Percentiles rank a stretch among this genome's conserved stretches.
These are phyloP conservation scores for Gymnodraco acuticeps DNA, from an alignment of 2,797 vertebrate genomes.

Conservation along the genomic window DNA sequence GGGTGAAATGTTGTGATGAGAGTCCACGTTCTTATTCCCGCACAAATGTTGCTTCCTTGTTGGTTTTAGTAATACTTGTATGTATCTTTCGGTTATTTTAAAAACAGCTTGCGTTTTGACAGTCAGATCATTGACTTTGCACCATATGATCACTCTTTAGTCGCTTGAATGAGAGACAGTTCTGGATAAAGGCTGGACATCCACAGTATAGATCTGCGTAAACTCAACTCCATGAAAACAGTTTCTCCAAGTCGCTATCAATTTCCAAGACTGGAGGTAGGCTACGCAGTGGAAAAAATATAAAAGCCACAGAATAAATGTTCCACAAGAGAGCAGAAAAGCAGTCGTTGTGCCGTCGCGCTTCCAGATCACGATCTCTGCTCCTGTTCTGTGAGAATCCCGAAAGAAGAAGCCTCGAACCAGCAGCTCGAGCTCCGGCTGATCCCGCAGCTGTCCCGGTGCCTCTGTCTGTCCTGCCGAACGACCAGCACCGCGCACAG, in stretches of 20 bases:
- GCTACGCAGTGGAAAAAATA: neutral
- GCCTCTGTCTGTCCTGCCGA: constrained; percentile 14
- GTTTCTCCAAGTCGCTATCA: constrained; percentile 48
- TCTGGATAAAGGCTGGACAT: neutral
- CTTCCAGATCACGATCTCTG: constrained; percentile 10
- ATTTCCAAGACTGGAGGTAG: constrained; percentile 29
- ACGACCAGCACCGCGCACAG: neutral
- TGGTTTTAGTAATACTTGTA: neutral
- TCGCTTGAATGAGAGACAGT: neutral
- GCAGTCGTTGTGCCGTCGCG: constrained; percentile 6
- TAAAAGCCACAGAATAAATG: constrained; percentile 3
- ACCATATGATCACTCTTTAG: neutral
- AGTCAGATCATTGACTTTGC: constrained; percentile 22
- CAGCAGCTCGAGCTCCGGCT: constrained; percentile 39
- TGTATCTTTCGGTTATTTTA: neutral
- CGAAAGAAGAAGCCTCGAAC: constrained; percentile 23
- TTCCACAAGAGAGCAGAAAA: constrained; percentile 6
- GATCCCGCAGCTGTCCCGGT: constrained; percentile 24
- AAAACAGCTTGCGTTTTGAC: constrained; percentile 1
- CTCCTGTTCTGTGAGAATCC: constrained; percentile 27
- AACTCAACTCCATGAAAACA: constrained; percentile 44
- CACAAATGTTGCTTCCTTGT: constrained; percentile 7
- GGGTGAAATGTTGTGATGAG: constrained; percentile 2
- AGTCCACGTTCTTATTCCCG: constrained; percentile 26
- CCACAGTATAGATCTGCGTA: constrained; percentile 1